A percentile compares a stretch with the other conserved stretches of the same genome.
These are phyloP conservation scores for Poecilus cupreus DNA, from an alignment of 2,888 invertebrate species.

Conservation along the genomic window DNA sequence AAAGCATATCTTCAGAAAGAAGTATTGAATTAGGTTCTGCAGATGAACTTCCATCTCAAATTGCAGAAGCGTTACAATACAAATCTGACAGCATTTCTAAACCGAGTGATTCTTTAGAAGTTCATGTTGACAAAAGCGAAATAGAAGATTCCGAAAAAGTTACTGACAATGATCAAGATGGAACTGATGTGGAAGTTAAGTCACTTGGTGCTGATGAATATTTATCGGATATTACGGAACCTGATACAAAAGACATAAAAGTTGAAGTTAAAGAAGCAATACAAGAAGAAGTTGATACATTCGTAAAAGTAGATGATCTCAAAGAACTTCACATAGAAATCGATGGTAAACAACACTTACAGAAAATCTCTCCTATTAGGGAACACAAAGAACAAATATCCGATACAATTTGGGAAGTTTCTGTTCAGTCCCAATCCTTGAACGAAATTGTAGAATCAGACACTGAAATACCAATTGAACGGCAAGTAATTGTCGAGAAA, in stretches of 20 bases:
- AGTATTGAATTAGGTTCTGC: constrained; percentile 62
- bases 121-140: constrained; percentile 75
- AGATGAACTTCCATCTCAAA: constrained; percentile 63
- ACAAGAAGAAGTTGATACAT: not conserved
- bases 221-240: constrained; percentile 19
- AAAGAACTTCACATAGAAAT: constrained; percentile 60
- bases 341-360: constrained; percentile 36
- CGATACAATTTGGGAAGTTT: constrained; percentile 75
- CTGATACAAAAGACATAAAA: constrained; percentile 60
- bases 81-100: constrained; percentile 68
- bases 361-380: constrained; percentile 68
- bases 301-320: constrained; percentile 62
- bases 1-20: constrained; percentile 67
- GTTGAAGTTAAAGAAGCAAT: constrained; percentile 40
- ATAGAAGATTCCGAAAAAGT: constrained; percentile 73
- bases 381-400: constrained; percentile 73
- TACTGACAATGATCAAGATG: constrained; percentile 71
- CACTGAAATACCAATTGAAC: constrained; percentile 64
- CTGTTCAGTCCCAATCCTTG: constrained; percentile 70
- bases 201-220: constrained; percentile 66
- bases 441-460: constrained; percentile 54
- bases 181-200: constrained; percentile 69
- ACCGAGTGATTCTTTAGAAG: constrained; percentile 73
- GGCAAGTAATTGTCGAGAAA: constrained; percentile 67
- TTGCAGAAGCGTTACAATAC: constrained; percentile 58